Evolutionary conservation across 2,113 vertebrate species (phyloP).

Genomic region (Bujurquina vittata): DNA sequence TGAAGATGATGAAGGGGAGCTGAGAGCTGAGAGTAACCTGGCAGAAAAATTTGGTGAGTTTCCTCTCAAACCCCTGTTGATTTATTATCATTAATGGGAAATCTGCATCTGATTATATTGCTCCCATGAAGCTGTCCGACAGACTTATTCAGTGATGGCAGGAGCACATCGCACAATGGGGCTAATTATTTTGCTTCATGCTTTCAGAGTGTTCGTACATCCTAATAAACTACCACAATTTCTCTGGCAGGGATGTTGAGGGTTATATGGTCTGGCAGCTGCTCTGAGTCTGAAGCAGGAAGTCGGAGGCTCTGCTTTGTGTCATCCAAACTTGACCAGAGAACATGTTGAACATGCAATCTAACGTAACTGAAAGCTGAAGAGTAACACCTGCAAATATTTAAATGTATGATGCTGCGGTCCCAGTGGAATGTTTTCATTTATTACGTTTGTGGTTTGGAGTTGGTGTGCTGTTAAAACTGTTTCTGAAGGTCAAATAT

Average conservation of each 20-base stretch:
- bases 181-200: slow-evolving; percentile 43
- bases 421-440: not conserved
- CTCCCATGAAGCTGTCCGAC: slow-evolving; percentile 32
- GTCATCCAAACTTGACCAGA: not conserved
- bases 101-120: slow-evolving; percentile 47
- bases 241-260: slow-evolving; percentile 36
- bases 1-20: slow-evolving; percentile 85
- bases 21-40: slow-evolving; percentile 88
- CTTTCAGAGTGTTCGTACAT: slow-evolving; percentile 34
- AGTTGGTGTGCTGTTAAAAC: not conserved
- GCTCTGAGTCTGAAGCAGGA: slow-evolving; percentile 2
- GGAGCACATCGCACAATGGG: slow-evolving; percentile 37
- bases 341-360: not conserved
- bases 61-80: not conserved
- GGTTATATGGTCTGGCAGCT: slow-evolving; percentile 27
- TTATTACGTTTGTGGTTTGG: not conserved
- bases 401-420: not conserved
- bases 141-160: slow-evolving; percentile 27
- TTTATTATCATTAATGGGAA: slow-evolving; percentile 43
- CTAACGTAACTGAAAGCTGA: not conserved
- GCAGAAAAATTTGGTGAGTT: slow-evolving; percentile 87
- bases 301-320: slow-evolving; percentile 23
- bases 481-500: not conserved
- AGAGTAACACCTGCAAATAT: not conserved
- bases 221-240: slow-evolving; percentile 17